Conservation (phyloP, 2,888 invertebrate genomes). For the Leucophenga montana region DNA sequence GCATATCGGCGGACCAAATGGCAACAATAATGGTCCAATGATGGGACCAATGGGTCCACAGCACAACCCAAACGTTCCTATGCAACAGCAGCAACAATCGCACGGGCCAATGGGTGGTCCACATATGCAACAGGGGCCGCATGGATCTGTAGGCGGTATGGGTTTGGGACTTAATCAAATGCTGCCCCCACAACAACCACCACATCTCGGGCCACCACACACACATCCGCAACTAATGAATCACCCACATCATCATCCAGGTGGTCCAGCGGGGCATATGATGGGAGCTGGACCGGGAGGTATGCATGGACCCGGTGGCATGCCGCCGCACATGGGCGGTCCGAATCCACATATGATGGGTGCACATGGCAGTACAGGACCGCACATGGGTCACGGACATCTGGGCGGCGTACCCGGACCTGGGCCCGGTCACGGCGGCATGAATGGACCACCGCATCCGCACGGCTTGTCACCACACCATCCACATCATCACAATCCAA, state of each 20-base stretch:
- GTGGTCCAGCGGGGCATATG: conserved; percentile 68
- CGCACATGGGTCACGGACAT: conserved; percentile 63
- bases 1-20: conserved; percentile 48
- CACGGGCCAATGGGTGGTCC: conserved; percentile 71
- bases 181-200: conserved; percentile 68
- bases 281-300: conserved; percentile 61
- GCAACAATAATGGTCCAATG: conserved; percentile 66
- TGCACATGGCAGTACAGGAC: conserved; percentile 59
- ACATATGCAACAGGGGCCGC: conserved; percentile 59
- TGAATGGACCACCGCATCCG: conserved; percentile 65
- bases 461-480: conserved; percentile 58
- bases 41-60: conserved; percentile 65
- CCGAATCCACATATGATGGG: conserved; percentile 63
- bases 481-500: conserved; percentile 56
- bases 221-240: conserved; percentile 64
- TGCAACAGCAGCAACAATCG: conserved; percentile 65
- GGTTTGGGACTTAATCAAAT: conserved; percentile 63
- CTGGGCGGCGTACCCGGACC: conserved; percentile 68
- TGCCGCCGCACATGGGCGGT: conserved; percentile 57
- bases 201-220: conserved; percentile 65
- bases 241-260: conserved; percentile 65
- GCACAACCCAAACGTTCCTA: conserved; percentile 74
- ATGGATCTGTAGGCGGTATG: conserved; percentile 69
- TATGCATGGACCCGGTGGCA: conserved; percentile 61
- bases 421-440: conserved; percentile 62